These are phyloP conservation scores for Patella depressa DNA, from an alignment of 2,888 invertebrate species.

Conservation along the genomic window DNA sequence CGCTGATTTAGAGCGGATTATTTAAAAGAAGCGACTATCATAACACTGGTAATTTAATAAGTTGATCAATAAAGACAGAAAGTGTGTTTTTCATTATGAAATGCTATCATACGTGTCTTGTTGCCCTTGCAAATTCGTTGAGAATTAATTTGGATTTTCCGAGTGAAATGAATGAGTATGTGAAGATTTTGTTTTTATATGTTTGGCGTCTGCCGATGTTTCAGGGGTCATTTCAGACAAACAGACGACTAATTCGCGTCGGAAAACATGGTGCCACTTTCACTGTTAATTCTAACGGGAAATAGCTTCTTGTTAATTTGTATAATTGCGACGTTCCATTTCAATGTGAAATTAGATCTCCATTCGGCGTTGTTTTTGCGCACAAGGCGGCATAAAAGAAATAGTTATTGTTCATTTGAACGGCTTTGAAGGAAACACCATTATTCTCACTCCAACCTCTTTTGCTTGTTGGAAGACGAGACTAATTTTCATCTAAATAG, in stretches of 20 bases:
- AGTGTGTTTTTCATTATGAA: constrained; percentile 14
- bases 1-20: constrained; percentile 25
- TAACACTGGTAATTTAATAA: constrained; percentile 33
- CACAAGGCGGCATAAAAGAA: neutral
- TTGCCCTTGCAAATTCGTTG: constrained; percentile 22
- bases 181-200: constrained; percentile 22
- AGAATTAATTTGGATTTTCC: constrained; percentile 28
- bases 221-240: neutral
- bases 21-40: constrained; percentile 29
- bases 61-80: constrained; percentile 13
- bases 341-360: neutral
- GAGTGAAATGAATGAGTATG: constrained; percentile 26
- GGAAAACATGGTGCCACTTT: constrained; percentile 14
- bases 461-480: constrained; percentile 30
- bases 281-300: neutral
- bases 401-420: constrained; percentile 23
- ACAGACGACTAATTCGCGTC: constrained; percentile 2
- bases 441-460: constrained; percentile 21
- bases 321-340: constrained; percentile 13
- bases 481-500: constrained; percentile 46
- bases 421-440: constrained; percentile 21
- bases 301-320: constrained; percentile 10
- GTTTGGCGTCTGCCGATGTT: constrained; percentile 15
- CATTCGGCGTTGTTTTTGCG: neutral
- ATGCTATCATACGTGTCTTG: constrained; percentile 21